Percentiles rank a stretch among this genome's conserved stretches.
Conservation (phyloP, 2,888 invertebrate species). For the Andrena chrysosceles region DNA sequence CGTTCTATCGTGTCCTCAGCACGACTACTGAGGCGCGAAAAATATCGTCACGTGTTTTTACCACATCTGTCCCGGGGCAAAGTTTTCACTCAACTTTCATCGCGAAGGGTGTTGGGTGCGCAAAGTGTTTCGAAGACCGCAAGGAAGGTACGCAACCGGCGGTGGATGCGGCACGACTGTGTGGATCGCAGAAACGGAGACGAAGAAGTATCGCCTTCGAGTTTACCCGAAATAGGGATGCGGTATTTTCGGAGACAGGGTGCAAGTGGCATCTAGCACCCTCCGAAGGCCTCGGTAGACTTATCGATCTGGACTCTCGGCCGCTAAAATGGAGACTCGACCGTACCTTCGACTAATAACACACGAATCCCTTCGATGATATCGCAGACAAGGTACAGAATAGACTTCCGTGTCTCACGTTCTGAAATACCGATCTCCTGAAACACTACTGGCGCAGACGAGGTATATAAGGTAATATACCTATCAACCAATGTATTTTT, state of each 20-base stretch:
- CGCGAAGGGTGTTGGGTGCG: neutral
- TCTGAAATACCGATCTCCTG: too few species aligned
- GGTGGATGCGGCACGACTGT: constrained; percentile 78
- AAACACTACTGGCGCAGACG: too few species aligned
- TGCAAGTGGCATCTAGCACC: constrained; percentile 56
- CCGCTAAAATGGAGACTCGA: constrained; percentile 31
- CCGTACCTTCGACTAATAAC: constrained; percentile 40
- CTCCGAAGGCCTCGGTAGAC: neutral
- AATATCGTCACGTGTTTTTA: neutral
- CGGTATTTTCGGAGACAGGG: constrained; percentile 16
- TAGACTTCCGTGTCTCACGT: too few species aligned
- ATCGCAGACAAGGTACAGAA: neutral
- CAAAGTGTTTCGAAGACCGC: constrained; percentile 22
- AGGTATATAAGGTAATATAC: too few species aligned
- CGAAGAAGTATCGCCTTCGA: constrained; percentile 52
- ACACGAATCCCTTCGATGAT: neutral
- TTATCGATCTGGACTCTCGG: constrained; percentile 41
- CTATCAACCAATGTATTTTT: too few species aligned
- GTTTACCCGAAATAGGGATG: constrained; percentile 45
- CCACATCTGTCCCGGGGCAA: neutral
- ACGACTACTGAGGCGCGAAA: neutral
- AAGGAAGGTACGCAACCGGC: constrained; percentile 69
- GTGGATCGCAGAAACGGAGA: constrained; percentile 51
- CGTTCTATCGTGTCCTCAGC: neutral
- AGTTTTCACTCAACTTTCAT: neutral